Conservation (phyloP, 2,113 vertebrate species). For the Thermophis baileyi region DNA sequence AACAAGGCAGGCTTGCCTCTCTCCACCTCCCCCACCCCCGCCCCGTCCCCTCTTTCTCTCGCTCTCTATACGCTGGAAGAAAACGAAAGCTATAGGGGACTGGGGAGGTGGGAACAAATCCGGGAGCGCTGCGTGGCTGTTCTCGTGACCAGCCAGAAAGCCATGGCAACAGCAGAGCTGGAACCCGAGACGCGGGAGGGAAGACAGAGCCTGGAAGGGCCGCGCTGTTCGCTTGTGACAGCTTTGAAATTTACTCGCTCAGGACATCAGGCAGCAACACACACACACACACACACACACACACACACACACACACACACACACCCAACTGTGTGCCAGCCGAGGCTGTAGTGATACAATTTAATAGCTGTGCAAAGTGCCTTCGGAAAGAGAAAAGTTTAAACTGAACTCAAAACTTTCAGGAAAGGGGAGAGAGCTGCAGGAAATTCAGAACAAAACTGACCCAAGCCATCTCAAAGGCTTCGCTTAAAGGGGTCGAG, state of each 20-base stretch:
- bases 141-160: neutral
- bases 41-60: neutral
- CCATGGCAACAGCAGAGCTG: neutral
- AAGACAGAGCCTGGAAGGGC: neutral
- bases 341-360: neutral
- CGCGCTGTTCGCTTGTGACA: neutral
- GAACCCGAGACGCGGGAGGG: neutral
- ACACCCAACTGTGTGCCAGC: neutral
- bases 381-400: neutral
- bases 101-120: constrained; percentile 5
- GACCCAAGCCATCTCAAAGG: neutral
- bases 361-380: neutral
- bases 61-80: constrained; percentile 7
- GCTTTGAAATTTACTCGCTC: constrained; percentile 18
- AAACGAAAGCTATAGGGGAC: constrained; percentile 3
- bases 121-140: neutral
- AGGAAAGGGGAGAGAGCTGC: neutral
- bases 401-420: neutral
- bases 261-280: neutral
- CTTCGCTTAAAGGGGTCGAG: neutral
- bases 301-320: neutral
- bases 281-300: neutral
- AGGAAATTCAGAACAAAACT: neutral
- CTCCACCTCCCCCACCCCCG: neutral
- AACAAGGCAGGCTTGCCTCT: constrained; percentile 1